A percentile compares a stretch with the other conserved stretches of the same genome.
phyloP scores from a whole-genome alignment of 1,140 invertebrate genomes.

The Drosophila willistoni region DNA sequence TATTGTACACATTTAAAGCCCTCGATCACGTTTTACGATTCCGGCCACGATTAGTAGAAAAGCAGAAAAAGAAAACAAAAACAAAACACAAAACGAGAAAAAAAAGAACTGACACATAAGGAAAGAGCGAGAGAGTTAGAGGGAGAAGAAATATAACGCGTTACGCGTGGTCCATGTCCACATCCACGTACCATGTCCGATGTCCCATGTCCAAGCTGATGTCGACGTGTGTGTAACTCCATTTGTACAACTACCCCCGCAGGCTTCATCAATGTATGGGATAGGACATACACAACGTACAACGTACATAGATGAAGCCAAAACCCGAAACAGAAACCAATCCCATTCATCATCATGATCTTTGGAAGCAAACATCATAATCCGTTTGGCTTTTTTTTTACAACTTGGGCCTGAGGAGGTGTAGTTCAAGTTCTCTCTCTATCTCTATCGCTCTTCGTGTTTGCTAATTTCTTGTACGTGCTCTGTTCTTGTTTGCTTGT shows the following conservation, averaged over 20 bases:
- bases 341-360: constrained; percentile 71
- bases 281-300: not conserved
- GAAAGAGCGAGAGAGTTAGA: not conserved
- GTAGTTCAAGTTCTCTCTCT: constrained; percentile 28
- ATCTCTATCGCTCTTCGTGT: constrained; percentile 26
- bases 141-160: constrained; percentile 49
- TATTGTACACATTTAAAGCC: constrained; percentile 70
- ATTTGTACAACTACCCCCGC: constrained; percentile 70
- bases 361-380: constrained; percentile 55
- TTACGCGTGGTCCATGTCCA: constrained; percentile 73
- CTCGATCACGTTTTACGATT: constrained; percentile 80
- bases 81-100: constrained; percentile 12
- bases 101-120: not conserved
- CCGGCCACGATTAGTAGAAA: constrained; percentile 67
- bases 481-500: constrained; percentile 56
- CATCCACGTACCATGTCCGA: constrained; percentile 21
- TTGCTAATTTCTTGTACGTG: constrained; percentile 81
- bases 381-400: constrained; percentile 72
- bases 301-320: not conserved
- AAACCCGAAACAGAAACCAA: constrained; percentile 37
- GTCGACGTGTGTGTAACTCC: constrained; percentile 57
- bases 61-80: not conserved
- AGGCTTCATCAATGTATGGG: constrained; percentile 36
- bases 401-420: constrained; percentile 33
- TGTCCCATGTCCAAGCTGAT: constrained; percentile 27